Evolutionary conservation across 1,140 invertebrate genomes (phyloP).

Genomic region (Lasaia peninsularis): DNA sequence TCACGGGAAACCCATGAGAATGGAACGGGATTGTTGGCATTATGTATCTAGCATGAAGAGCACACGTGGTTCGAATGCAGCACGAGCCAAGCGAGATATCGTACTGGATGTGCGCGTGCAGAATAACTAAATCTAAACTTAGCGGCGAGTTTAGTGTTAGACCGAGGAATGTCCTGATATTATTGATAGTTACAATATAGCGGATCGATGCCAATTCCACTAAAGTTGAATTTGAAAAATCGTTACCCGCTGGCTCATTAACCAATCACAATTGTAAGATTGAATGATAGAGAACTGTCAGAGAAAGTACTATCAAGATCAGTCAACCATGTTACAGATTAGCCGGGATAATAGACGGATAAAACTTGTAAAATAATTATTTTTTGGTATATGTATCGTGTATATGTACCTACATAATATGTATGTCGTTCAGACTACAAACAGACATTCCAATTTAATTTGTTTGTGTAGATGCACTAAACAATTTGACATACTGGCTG

Average conservation of each 20-base stretch:
- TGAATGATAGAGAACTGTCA: too few species aligned
- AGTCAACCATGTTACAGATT: too few species aligned
- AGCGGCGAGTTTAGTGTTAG: background rate
- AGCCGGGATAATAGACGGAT: too few species aligned
- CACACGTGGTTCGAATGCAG: slow-evolving; percentile 2
- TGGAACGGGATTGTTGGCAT: slow-evolving; percentile 1
- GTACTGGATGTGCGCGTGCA: background rate
- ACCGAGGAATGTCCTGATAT: background rate
- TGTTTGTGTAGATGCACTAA: background rate
- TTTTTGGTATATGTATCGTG: too few species aligned
- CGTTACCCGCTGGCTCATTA: too few species aligned
- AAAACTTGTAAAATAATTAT: too few species aligned
- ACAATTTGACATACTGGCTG: slow-evolving; percentile 17
- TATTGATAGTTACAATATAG: background rate
- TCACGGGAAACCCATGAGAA: background rate
- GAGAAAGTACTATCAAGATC: too few species aligned
- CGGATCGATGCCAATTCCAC: background rate
- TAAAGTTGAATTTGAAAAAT: too few species aligned
- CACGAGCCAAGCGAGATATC: slow-evolving; percentile 2
- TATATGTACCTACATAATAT: too few species aligned
- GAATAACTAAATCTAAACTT: background rate
- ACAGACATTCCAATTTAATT: background rate
- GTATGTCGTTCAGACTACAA: too few species aligned
- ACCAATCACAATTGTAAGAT: too few species aligned
- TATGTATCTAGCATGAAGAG: slow-evolving; percentile 1